Conservation (phyloP, 2,888 invertebrate species). For the Stenichneumon culpator region DNA sequence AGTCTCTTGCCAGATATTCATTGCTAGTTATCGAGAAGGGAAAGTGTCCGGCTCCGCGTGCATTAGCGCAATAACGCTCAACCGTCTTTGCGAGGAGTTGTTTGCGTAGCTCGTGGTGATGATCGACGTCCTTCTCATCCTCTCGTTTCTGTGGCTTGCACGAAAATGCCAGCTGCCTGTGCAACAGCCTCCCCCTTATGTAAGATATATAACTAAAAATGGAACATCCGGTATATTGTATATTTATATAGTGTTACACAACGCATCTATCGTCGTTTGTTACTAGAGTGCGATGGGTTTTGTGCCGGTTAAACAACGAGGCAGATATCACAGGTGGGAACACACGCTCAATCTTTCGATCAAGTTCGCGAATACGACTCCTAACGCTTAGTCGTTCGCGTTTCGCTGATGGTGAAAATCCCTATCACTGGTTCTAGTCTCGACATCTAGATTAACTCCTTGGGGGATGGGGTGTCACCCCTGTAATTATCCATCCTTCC, state of each 20-base stretch:
- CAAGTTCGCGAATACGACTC: constrained; percentile 3
- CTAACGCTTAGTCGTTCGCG: neutral
- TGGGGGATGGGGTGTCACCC: constrained; percentile 24
- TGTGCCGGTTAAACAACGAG: constrained; percentile 29
- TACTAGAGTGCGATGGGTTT: neutral
- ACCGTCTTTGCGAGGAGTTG: constrained; percentile 8
- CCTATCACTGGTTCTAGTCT: neutral
- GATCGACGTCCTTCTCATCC: constrained; percentile 23
- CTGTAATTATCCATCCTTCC: constrained; percentile 64
- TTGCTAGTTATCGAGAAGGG: constrained; percentile 57
- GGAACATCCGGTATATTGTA: constrained; percentile 1
- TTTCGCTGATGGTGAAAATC: constrained; percentile 6
- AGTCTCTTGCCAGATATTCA: constrained; percentile 47
- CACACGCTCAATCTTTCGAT: constrained; percentile 1
- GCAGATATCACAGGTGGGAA: neutral
- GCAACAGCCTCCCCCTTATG: neutral
- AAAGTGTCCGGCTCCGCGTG: constrained; percentile 56
- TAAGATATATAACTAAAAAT: neutral
- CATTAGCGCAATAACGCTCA: constrained; percentile 61
- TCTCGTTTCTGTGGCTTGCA: constrained; percentile 5
- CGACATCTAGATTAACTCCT: constrained; percentile 38
- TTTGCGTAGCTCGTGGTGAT: constrained; percentile 50
- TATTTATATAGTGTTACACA: constrained; percentile 4
- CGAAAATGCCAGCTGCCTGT: constrained; percentile 15
- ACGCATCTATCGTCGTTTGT: neutral